Percentiles rank a stretch among this genome's conserved stretches.
These are phyloP conservation scores for Gambelia wislizenii DNA, from an alignment of 2,797 vertebrate genomes.

Conservation along the genomic window DNA sequence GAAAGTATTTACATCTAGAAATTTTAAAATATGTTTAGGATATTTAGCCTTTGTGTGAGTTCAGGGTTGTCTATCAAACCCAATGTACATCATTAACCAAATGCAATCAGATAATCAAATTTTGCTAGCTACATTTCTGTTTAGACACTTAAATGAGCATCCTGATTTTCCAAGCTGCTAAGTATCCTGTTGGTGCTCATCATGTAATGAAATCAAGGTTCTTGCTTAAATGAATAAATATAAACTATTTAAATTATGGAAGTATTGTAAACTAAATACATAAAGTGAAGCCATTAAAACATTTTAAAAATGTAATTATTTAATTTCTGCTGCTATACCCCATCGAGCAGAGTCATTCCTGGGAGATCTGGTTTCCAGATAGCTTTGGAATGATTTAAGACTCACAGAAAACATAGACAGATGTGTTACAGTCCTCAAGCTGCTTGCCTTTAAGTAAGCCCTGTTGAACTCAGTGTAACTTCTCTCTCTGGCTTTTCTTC, in stretches of 20 bases:
- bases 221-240: background rate
- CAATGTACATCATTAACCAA: conserved; percentile 26
- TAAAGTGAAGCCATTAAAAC: conserved; percentile 18
- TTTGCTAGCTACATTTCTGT: conserved; percentile 32
- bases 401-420: background rate
- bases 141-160: conserved; percentile 40
- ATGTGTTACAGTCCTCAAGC: background rate
- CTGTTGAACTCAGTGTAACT: background rate
- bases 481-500: too few species aligned
- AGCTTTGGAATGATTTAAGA: background rate
- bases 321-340: background rate
- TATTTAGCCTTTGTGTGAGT: background rate
- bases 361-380: background rate
- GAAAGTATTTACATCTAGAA: background rate
- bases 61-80: conserved; percentile 19
- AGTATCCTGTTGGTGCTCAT: conserved; percentile 19
- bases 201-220: conserved; percentile 24
- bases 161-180: background rate
- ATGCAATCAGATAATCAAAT: conserved; percentile 37
- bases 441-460: background rate
- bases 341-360: background rate
- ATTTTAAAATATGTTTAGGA: conserved; percentile 2
- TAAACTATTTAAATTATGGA: conserved; percentile 15
- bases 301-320: background rate
- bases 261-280: conserved; percentile 22